These are phyloP conservation scores for Ptycholaimellus sp. DNA, from an alignment of 2,888 invertebrate genomes.

Conservation along the genomic window DNA sequence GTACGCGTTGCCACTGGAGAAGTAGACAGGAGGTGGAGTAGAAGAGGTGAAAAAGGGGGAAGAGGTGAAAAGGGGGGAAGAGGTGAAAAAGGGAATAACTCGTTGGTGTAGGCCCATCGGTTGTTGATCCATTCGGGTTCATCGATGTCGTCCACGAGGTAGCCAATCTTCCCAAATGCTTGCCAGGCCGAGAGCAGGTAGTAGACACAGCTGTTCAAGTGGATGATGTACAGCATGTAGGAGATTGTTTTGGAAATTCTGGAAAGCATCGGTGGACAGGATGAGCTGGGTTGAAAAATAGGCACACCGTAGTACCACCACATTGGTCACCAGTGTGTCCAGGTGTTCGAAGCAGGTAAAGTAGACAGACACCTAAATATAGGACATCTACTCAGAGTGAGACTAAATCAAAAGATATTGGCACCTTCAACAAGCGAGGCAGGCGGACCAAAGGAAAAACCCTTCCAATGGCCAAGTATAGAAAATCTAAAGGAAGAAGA, in stretches of 20 bases:
- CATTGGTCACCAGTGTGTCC: no score
- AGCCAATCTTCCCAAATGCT: conserved; percentile 41
- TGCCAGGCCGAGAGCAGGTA: conserved; percentile 64
- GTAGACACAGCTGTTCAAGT: conserved; percentile 73
- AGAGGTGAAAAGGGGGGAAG: no score
- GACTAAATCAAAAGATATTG: background rate
- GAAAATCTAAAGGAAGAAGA: background rate
- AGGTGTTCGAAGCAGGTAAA: no score
- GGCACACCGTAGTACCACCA: conserved; percentile 1
- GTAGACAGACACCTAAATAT: no score
- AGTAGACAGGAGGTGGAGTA: no score
- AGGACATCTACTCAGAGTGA: background rate
- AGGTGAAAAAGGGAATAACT: background rate
- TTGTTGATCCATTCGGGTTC: background rate
- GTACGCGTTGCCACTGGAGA: conserved; percentile 24
- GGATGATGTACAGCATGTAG: conserved; percentile 80
- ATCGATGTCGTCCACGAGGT: background rate
- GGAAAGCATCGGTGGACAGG: conserved; percentile 7
- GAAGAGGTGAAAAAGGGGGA: conserved; percentile 34
- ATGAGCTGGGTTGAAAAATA: no score
- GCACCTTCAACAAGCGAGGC: background rate
- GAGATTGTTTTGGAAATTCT: conserved; percentile 59
- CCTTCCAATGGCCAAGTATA: background rate
- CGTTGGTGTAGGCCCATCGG: conserved; percentile 1
- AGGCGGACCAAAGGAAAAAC: background rate